phyloP scores from a whole-genome alignment of 2,888 invertebrate genomes.

The Drosophila incognita region DNA sequence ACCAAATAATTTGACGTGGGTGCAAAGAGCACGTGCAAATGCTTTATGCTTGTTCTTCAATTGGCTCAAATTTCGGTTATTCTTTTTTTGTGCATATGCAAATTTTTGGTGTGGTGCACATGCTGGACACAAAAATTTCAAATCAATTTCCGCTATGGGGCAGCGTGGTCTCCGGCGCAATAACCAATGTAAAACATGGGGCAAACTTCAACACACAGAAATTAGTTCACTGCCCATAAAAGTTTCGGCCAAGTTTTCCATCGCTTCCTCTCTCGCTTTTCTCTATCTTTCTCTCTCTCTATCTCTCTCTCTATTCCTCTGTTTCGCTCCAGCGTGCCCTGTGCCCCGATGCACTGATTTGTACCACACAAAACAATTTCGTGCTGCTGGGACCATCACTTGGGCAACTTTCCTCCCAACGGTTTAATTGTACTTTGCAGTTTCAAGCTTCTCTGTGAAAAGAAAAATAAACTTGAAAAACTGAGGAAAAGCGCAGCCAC shows the following conservation, averaged over 20 bases:
- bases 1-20: not conserved
- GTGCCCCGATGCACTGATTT: conserved; percentile 43
- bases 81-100: conserved; percentile 32
- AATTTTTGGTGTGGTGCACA: conserved; percentile 34
- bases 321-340: not conserved
- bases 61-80: not conserved
- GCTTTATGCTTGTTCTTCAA: conserved; percentile 1
- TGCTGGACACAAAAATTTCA: conserved; percentile 20
- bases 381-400: conserved; percentile 48
- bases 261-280: conserved; percentile 24
- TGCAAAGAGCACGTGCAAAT: not conserved
- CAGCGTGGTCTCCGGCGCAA: conserved; percentile 44
- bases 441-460: conserved; percentile 32
- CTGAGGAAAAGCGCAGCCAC: conserved; percentile 7
- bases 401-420: conserved; percentile 61
- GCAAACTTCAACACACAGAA: conserved; percentile 42
- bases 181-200: conserved; percentile 44
- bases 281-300: not conserved
- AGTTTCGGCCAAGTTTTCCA: conserved; percentile 62
- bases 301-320: not conserved
- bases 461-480: conserved; percentile 15
- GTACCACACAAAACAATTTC: conserved; percentile 54
- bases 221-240: conserved; percentile 74
- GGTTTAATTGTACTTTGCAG: conserved; percentile 75
- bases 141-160: conserved; percentile 53